These are phyloP conservation scores for Eurystomus gularis DNA, from an alignment of 2,113 vertebrate species.

Conservation along the genomic window DNA sequence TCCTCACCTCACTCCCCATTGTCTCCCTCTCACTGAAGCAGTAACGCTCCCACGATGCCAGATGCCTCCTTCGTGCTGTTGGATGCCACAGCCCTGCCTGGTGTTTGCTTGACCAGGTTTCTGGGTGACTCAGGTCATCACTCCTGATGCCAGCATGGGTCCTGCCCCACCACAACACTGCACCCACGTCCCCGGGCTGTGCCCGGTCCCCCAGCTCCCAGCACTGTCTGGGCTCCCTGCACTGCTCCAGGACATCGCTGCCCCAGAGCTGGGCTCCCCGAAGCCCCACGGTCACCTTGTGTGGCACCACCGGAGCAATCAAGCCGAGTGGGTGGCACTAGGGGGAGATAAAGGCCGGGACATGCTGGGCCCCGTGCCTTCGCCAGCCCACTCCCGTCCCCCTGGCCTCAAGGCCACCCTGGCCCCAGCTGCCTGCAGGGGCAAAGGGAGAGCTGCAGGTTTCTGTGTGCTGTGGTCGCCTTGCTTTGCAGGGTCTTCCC, in stretches of 20 bases:
- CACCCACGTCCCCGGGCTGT: background rate
- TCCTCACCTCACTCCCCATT: accelerated
- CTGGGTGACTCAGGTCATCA: background rate
- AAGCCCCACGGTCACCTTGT: accelerated
- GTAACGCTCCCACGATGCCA: accelerated
- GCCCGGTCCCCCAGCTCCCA: background rate
- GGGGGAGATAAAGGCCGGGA: constrained; percentile 56
- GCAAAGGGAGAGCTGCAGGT: background rate
- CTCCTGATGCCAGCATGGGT: accelerated
- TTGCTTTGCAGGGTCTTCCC: background rate
- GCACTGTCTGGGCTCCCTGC: background rate
- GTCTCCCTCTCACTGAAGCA: background rate
- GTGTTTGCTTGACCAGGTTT: accelerated
- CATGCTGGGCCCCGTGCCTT: background rate
- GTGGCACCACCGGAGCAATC: background rate
- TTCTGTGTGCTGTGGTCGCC: accelerated
- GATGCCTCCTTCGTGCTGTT: accelerated
- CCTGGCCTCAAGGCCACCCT: background rate
- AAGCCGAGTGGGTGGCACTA: background rate
- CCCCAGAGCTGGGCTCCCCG: background rate
- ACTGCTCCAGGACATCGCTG: accelerated
- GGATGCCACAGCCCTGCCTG: background rate
- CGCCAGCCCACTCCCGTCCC: background rate
- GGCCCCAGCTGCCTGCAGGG: accelerated
- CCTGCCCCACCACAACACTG: background rate